Evolutionary conservation across 2,113 vertebrate genomes (phyloP), one percentile per base, ranked within the genome.

Genomic region (Lycaon pictus): DNA sequence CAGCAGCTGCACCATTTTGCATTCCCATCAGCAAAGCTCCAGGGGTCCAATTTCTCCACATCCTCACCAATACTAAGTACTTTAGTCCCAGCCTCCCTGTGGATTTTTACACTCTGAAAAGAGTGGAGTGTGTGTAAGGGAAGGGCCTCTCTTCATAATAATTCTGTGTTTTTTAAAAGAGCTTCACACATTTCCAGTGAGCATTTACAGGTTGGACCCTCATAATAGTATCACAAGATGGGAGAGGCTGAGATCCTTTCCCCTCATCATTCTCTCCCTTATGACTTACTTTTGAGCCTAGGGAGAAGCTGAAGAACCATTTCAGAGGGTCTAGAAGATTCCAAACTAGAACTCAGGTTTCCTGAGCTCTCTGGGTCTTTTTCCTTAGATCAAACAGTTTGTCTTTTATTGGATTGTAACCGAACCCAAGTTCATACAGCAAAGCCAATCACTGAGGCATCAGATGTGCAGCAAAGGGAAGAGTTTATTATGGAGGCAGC

Each of bases 141-240:
- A 83, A 27, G n/a, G 22, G 1, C 13, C n/a, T 37, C 53, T 58
- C 77, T 35, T 62, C 29, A 3, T 19, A 12, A 2, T 3, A 15
- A 43, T 58, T 62, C 62, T 58, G 67, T 55, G 23, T 32, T 13
- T 63, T 76, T 37, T n/a, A 43, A 6, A 56, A 55, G 76, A 58
- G 23, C 17, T 51, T 37, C 37, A 7, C 4, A 12, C 2, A 4
- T 35, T 87, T 88, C 53, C 62, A 25, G 0, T 0, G 77, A 65
- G 67, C 53, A 5, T 2, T 5, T 79, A 35, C n/a, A 35, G 55
- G 11, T 19, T 27, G 20, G 65, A 48, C 17, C 25, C 16, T 74
- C 25, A 2, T 20, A 7, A 2, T 0, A 23, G 55, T 25, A 15
- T 1, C 25, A 56, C 76, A 20, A 0, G 37, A 43, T 2, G 22